Evolutionary conservation across 2,113 vertebrate genomes (phyloP).

Genomic region (Arvicanthis niloticus): DNA sequence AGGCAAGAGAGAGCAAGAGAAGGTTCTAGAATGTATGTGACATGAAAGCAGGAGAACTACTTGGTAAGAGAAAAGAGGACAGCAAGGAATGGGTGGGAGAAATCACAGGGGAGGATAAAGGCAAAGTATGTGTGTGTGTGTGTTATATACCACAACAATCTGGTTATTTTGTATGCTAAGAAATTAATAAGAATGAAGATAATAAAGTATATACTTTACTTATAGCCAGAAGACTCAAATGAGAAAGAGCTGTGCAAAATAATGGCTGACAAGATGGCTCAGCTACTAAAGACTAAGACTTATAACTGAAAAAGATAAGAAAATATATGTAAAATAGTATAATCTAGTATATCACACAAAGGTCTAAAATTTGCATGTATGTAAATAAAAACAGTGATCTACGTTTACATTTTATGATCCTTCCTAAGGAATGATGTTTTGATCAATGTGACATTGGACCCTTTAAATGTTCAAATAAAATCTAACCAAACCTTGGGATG

Average conservation of each 20-base stretch:
- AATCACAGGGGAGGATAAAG: background rate
- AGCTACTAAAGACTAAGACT: background rate
- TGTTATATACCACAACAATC: background rate
- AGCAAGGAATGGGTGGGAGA: background rate
- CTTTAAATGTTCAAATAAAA: slow-evolving; percentile 45
- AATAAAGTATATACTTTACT: background rate
- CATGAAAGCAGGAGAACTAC: background rate
- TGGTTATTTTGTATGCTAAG: background rate
- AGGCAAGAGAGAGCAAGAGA: background rate
- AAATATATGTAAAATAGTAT: background rate
- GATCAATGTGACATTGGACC: background rate
- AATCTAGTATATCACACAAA: background rate
- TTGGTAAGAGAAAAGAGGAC: background rate
- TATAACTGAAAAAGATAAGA: background rate
- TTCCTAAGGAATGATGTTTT: slow-evolving; percentile 26
- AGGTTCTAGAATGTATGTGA: background rate
- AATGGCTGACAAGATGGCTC: background rate
- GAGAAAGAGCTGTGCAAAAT: slow-evolving; percentile 46
- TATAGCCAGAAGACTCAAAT: background rate
- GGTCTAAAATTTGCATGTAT: slow-evolving; percentile 3
- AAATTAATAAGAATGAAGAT: slow-evolving; percentile 10
- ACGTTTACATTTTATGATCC: slow-evolving; percentile 28
- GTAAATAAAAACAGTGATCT: background rate
- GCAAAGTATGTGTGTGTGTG: no score
- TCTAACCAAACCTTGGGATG: background rate